Conservation (phyloP, 2,113 vertebrate genomes). For the Macrotus californicus region DNA sequence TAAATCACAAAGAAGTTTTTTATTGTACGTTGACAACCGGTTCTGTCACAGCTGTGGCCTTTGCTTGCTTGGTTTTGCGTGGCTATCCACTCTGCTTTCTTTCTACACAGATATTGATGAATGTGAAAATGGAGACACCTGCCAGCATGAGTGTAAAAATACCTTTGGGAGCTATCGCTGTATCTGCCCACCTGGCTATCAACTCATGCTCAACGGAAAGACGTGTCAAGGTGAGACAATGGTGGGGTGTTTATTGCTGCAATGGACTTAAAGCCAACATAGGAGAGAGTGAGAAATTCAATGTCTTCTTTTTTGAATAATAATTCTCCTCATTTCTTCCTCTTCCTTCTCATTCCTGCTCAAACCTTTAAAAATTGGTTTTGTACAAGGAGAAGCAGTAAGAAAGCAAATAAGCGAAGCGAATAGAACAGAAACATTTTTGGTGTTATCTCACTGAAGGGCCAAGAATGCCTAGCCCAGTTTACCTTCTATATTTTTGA, state of each 20-base stretch:
- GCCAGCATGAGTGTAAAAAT: slow-evolving; percentile 96
- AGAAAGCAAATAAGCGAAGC: neutral
- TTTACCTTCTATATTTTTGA: neutral
- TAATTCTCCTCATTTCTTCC: neutral
- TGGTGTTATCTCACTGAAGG: neutral
- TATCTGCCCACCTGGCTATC: slow-evolving; percentile 90
- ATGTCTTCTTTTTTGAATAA: neutral
- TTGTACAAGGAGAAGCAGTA: neutral
- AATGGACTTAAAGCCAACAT: neutral
- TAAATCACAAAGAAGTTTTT: neutral
- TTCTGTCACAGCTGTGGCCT: neutral
- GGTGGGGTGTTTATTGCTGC: neutral
- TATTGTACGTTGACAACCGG: neutral
- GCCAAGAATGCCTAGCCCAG: neutral
- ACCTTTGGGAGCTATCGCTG: slow-evolving; percentile 92
- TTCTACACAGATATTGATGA: slow-evolving; percentile 91
- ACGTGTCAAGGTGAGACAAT: slow-evolving; percentile 90
- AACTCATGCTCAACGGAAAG: slow-evolving; percentile 90
- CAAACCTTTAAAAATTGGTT: neutral
- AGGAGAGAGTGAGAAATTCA: neutral
- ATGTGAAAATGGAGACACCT: slow-evolving; percentile 89
- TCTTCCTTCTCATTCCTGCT: neutral
- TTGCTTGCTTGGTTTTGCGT: neutral
- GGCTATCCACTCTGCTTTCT: neutral
- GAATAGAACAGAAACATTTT: neutral